Conservation (phyloP, 2,113 vertebrate species). For the Ctenodactylus gundi region DNA sequence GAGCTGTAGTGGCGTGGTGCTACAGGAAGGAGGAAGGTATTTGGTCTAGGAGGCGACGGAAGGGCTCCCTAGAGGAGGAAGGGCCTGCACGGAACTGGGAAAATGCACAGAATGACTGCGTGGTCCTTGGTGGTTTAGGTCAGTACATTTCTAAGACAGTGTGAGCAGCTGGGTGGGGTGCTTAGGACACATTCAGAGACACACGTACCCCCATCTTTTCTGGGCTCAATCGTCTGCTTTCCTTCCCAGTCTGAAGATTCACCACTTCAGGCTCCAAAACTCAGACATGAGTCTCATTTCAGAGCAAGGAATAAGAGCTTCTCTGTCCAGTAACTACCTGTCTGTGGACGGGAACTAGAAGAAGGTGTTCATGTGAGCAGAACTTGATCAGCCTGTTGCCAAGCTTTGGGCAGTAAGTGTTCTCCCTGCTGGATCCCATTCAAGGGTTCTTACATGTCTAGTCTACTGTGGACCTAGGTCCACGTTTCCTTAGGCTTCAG, state of each 20-base stretch:
- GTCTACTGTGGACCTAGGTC: neutral
- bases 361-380: conserved; percentile 49
- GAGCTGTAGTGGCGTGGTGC: rapidly evolving
- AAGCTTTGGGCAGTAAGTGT: neutral
- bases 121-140: conserved; percentile 42
- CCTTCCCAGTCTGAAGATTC: neutral
- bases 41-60: neutral
- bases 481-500: neutral
- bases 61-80: neutral
- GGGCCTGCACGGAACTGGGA: neutral
- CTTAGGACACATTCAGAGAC: neutral
- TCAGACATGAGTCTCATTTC: neutral
- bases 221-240: neutral
- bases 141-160: neutral
- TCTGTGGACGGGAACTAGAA: conserved; percentile 15
- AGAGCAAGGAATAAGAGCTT: neutral
- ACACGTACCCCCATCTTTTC: neutral
- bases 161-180: neutral
- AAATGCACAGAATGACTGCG: neutral
- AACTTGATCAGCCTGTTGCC: neutral
- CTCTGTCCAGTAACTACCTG: neutral
- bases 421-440: neutral
- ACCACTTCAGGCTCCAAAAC: neutral
- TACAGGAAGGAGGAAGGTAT: neutral
- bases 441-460: neutral